Conservation (phyloP, 2,888 invertebrate genomes). For the Itoplectis maculator region DNA sequence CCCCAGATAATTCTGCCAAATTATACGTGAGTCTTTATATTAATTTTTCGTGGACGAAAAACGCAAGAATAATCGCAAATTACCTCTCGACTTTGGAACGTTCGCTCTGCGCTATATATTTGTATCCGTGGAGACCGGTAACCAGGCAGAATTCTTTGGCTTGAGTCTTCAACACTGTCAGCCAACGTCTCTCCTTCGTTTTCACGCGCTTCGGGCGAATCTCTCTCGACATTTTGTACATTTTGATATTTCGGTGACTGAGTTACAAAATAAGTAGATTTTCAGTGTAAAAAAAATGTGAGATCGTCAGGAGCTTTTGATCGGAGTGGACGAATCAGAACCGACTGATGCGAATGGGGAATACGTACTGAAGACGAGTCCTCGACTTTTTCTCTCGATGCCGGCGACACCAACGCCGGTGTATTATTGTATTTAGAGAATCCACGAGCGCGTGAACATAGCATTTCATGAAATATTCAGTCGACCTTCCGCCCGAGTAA, state of each 20-base stretch:
- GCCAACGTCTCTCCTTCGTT: constrained; percentile 58
- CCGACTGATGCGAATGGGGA: neutral
- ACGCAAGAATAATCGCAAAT: constrained; percentile 1
- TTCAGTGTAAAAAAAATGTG: neutral
- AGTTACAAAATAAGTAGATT: too few species aligned
- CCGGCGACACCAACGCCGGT: neutral
- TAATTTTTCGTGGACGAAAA: neutral
- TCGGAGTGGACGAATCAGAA: neutral
- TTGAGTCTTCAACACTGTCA: constrained; percentile 72
- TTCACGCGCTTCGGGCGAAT: constrained; percentile 41
- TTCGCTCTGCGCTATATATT: constrained; percentile 88
- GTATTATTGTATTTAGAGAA: constrained; percentile 57
- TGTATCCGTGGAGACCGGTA: constrained; percentile 90
- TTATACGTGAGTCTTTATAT: constrained; percentile 1
- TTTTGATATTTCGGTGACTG: neutral
- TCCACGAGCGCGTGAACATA: constrained; percentile 49
- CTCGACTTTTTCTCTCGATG: constrained; percentile 24
- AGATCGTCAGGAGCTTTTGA: neutral
- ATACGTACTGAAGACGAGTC: constrained; percentile 22
- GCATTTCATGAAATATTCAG: constrained; percentile 75
- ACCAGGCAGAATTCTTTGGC: constrained; percentile 87
- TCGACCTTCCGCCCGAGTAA: constrained; percentile 65
- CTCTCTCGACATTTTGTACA: constrained; percentile 56
- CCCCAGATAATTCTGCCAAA: constrained; percentile 86
- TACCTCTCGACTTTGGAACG: constrained; percentile 87